Conservation (phyloP, 2,113 vertebrate genomes). For the Sapayoa aenigma region DNA sequence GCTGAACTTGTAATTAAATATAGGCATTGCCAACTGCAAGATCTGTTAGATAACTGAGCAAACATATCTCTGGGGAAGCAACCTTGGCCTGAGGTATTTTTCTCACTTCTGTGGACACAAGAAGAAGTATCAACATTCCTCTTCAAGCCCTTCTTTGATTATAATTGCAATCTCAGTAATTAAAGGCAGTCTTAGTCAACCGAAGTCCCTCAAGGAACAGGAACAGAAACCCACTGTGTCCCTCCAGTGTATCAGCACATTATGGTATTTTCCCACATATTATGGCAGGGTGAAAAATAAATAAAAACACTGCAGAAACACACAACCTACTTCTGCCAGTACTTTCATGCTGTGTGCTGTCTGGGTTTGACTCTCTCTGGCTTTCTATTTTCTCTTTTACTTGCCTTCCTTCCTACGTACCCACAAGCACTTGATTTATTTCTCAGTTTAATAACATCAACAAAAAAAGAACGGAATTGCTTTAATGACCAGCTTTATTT, state of each 20-base stretch:
- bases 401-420: background rate
- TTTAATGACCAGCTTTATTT: background rate
- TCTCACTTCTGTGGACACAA: conserved; percentile 5
- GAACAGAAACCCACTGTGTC: background rate
- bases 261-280: background rate
- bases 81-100: conserved; percentile 4
- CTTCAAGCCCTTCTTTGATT: background rate
- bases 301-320: background rate
- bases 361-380: background rate
- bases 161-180: background rate
- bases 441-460: background rate
- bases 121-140: background rate
- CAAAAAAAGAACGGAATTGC: background rate
- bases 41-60: background rate
- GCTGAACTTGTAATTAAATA: conserved; percentile 22
- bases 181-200: background rate
- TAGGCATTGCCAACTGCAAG: background rate
- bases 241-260: background rate
- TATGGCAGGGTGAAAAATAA: background rate
- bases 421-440: background rate
- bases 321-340: background rate
- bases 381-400: background rate
- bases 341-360: background rate
- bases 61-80: background rate
- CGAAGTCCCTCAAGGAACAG: background rate